phyloP scores from a whole-genome alignment of 2,888 invertebrate genomes.

The Mesorhabditis belari region DNA sequence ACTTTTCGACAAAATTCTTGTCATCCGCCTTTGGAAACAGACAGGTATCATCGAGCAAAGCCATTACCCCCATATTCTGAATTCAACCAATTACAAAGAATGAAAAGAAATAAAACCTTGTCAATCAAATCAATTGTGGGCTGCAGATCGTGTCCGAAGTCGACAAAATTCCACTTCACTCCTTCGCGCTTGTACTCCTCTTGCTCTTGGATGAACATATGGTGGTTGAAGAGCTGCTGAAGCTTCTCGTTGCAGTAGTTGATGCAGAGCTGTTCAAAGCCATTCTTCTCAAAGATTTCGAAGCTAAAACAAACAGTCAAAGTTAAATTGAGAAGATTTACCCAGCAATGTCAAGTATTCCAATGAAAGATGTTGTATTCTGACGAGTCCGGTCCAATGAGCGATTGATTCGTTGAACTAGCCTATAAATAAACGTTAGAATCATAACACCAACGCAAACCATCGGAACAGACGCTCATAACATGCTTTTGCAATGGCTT shows the following conservation, averaged over 20 bases:
- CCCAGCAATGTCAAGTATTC: conserved; percentile 99
- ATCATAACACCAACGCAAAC: too few species aligned
- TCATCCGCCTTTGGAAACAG: conserved; percentile 99
- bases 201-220: conserved; percentile 98
- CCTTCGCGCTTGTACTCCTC: conserved; percentile 79
- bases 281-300: conserved; percentile 67
- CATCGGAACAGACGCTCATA: conserved; percentile 97
- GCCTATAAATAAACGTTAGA: too few species aligned
- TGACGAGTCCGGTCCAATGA: conserved; percentile 91
- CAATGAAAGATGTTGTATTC: conserved; percentile 96
- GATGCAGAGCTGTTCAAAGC: conserved; percentile 96
- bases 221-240: conserved; percentile 97
- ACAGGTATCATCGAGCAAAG: conserved; percentile 94
- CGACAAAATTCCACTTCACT: conserved; percentile 99
- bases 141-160: conserved; percentile 94
- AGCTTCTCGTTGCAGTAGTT: conserved; percentile 99
- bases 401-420: conserved; percentile 56
- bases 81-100: conserved; percentile 19
- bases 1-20: conserved; percentile 92
- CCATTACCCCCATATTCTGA: conserved; percentile 94
- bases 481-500: conserved; percentile 94
- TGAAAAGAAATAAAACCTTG: conserved; percentile 61
- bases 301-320: conserved; percentile 15
- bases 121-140: conserved; percentile 98
- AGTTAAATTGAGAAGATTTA: conserved; percentile 59